A percentile compares a stretch with the other conserved stretches of the same genome.
Conservation (phyloP, 2,888 invertebrate species). For the Heliconius erato region DNA sequence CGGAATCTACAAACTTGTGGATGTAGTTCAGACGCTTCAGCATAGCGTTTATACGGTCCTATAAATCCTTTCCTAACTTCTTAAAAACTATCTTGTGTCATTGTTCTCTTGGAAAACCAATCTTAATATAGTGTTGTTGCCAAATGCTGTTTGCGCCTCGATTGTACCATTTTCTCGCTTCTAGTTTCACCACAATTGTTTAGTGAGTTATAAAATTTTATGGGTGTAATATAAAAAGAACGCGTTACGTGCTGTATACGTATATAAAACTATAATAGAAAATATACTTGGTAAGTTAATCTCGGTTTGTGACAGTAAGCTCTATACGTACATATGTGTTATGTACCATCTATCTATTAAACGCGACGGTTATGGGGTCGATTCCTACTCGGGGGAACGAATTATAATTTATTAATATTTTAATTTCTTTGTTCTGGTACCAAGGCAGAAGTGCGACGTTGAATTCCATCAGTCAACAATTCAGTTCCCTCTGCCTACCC, state of each 20-base stretch:
- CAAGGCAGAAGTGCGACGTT: too few relatives aligned
- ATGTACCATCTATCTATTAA: too few relatives aligned
- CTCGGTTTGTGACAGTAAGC: too few relatives aligned
- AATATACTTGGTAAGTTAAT: neutral
- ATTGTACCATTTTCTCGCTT: slow-evolving; percentile 55
- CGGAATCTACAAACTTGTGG: slow-evolving; percentile 72
- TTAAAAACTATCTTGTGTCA: slow-evolving; percentile 80
- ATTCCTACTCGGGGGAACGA: too few relatives aligned
- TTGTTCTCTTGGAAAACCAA: slow-evolving; percentile 79
- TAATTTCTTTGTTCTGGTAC: too few relatives aligned
- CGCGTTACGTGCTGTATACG: neutral
- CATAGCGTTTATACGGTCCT: slow-evolving; percentile 75
- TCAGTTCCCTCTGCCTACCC: too few relatives aligned
- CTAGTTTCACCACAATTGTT: slow-evolving; percentile 54
- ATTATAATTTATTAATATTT: too few relatives aligned
- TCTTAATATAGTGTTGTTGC: slow-evolving; percentile 82
- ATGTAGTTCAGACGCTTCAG: slow-evolving; percentile 61
- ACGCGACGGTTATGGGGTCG: too few relatives aligned
- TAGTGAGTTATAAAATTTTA: slow-evolving; percentile 51
- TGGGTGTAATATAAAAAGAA: slow-evolving; percentile 29
- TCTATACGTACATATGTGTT: too few relatives aligned
- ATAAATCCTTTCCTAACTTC: slow-evolving; percentile 84
- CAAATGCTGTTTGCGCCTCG: slow-evolving; percentile 72
- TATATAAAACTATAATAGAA: neutral
- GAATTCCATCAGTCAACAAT: too few relatives aligned